Conservation (phyloP, 1,140 invertebrate species). For the Proales similis region DNA sequence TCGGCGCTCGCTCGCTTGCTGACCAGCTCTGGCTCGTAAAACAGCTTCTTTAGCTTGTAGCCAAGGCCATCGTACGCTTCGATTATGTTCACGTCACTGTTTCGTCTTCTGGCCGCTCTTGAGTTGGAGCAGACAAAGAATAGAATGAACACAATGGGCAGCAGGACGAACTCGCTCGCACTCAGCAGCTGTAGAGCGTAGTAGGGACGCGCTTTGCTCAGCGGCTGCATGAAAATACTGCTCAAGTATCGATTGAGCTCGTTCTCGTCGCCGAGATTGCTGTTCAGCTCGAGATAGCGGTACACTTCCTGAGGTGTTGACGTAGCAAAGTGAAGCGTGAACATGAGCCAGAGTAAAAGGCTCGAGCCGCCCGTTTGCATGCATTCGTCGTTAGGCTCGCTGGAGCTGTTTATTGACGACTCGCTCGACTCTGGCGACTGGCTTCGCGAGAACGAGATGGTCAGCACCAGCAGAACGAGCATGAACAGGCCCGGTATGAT, state of each 20-base stretch:
- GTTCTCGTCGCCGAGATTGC: neutral
- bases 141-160: slow-evolving; percentile 7
- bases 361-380: neutral
- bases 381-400: too few relatives aligned
- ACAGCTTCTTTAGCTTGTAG: too few relatives aligned
- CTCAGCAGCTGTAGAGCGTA: slow-evolving; percentile 21
- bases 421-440: too few relatives aligned
- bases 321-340: slow-evolving; percentile 1
- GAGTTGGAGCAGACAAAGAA: slow-evolving; percentile 14
- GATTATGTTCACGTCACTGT: too few relatives aligned
- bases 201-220: neutral
- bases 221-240: neutral
- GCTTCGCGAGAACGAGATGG: neutral
- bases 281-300: slow-evolving; percentile 2
- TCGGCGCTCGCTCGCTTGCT: too few relatives aligned
- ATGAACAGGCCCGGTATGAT: neutral
- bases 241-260: neutral
- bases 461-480: neutral
- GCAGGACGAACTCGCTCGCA: slow-evolving; percentile 13
- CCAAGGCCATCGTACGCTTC: too few relatives aligned
- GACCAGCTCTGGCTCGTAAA: too few relatives aligned
- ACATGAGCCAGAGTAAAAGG: slow-evolving; percentile 4
- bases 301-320: slow-evolving; percentile 23
- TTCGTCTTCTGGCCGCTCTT: too few relatives aligned
- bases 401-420: too few relatives aligned